Evolutionary conservation across 2,888 invertebrate species (phyloP), one percentile per base, ranked within the genome.

Genomic region (Ariolimax columbianus): DNA sequence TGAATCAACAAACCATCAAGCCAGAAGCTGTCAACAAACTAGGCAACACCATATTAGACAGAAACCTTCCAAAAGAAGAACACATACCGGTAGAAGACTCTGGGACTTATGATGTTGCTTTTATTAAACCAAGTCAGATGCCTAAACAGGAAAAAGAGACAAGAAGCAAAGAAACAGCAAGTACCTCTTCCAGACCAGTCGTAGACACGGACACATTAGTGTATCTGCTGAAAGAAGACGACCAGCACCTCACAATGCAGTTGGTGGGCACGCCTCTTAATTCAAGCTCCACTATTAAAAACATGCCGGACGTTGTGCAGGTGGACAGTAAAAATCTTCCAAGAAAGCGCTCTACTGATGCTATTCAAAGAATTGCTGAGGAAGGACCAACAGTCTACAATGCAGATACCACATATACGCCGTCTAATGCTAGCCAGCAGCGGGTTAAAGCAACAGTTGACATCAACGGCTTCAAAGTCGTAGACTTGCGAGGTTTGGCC

Each of bases 401-500:
- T 30, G 79, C 79, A 11, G 83, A 78, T 36, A 38, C 55, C 19
- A 47, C 14, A 11, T 43, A 43, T 47, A 66, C 43, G 30, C 2
- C 17, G 2, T 51, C 80, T 19, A 38, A 51, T 23, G 30, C 2
- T 3, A 7, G 26, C 1, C 30, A 30, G 30, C n/a, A 47, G 30
- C 17, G 43, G 23, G 19, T 19, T 3, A 43, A 23, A n/a, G n/a
- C 68, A 17, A 33, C 66, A 0, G 78, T 33, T n/a, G n/a, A n/a
- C 26, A 11, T 14, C 4, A 33, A 86, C 30, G 55, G 66, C 36
- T 92, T 92, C 82, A 88, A 88, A 77, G 90, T 92, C 0, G 89
- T 88, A 82, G 86, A 92, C 84, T 84, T 92, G 33, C 87, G 92
- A 86, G 79, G 85, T 19, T 83, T 92, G 55, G 92, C 91, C 3